phyloP scores from a whole-genome alignment of 1,140 invertebrate species.

The Atopsyche davidsoni region DNA sequence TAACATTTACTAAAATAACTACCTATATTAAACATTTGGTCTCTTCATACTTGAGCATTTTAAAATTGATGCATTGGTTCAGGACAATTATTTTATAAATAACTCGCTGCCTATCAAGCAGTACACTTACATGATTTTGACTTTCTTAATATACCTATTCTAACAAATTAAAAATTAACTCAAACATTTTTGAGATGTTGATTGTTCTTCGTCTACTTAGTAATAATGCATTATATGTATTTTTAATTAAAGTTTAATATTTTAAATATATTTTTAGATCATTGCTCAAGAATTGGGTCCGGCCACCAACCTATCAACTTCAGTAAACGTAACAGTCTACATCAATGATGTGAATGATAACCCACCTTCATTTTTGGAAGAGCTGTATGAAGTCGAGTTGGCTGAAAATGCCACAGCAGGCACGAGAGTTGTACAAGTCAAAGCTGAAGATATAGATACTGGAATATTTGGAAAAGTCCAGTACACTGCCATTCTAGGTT shows the following conservation, averaged over 20 bases:
- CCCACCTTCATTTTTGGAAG: slow-evolving; percentile 69
- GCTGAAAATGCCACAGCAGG: slow-evolving; percentile 74
- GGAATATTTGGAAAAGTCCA: slow-evolving; percentile 64
- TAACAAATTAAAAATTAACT: too few species aligned
- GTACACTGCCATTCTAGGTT: slow-evolving; percentile 71
- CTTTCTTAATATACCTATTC: neutral
- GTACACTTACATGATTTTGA: too few species aligned
- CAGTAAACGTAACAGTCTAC: slow-evolving; percentile 69
- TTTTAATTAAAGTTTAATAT: slow-evolving; percentile 1
- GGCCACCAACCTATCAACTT: slow-evolving; percentile 63
- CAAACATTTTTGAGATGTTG: too few species aligned
- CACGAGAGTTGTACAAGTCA: slow-evolving; percentile 66
- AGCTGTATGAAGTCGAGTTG: slow-evolving; percentile 65
- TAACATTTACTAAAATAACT: too few species aligned
- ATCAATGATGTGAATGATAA: slow-evolving; percentile 89
- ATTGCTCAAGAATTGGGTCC: slow-evolving; percentile 73
- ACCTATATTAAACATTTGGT: too few species aligned
- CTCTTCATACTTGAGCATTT: too few species aligned
- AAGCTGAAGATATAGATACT: slow-evolving; percentile 70
- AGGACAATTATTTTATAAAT: too few species aligned
- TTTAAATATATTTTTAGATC: slow-evolving; percentile 47
- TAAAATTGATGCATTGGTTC: too few species aligned
- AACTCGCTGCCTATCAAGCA: too few species aligned
- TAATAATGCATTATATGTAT: neutral
- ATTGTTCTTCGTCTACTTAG: too few species aligned